A percentile compares a stretch with the other conserved stretches of the same genome.
These are phyloP conservation scores for Trichonephila clavipes DNA, from an alignment of 1,140 invertebrate genomes.

Conservation along the genomic window DNA sequence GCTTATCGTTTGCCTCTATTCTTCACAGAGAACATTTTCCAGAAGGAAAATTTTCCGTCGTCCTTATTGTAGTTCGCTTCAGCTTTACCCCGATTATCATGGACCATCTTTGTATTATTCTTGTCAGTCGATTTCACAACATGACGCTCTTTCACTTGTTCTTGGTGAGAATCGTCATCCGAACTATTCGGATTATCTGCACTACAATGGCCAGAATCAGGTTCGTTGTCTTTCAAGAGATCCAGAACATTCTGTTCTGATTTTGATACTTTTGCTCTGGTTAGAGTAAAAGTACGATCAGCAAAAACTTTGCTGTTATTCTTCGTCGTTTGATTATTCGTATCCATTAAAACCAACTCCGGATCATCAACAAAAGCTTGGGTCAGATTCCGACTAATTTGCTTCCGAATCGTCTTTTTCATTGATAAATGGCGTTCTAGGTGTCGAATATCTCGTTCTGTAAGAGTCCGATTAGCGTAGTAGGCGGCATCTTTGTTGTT, in stretches of 20 bases:
- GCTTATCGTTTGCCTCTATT: constrained; percentile 65
- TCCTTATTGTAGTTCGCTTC: constrained; percentile 12
- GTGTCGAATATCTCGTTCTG: constrained; percentile 88
- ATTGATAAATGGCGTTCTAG: constrained; percentile 90
- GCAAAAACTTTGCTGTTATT: constrained; percentile 78
- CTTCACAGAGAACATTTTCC: constrained; percentile 73
- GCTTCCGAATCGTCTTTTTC: constrained; percentile 92
- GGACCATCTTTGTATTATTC: neutral
- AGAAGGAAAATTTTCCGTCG: constrained; percentile 68
- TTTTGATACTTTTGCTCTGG: constrained; percentile 80
- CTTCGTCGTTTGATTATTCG: constrained; percentile 81
- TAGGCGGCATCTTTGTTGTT: constrained; percentile 61
- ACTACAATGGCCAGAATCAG: constrained; percentile 75
- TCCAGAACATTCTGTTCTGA: constrained; percentile 87
- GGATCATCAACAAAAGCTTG: constrained; percentile 89
- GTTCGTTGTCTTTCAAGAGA: constrained; percentile 83
- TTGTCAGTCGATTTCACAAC: constrained; percentile 1
- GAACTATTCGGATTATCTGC: constrained; percentile 69
- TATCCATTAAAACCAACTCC: constrained; percentile 85
- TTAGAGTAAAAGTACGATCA: constrained; percentile 47
- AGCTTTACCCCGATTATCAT: neutral
- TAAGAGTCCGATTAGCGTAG: constrained; percentile 84
- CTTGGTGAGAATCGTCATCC: constrained; percentile 50
- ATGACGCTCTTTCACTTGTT: constrained; percentile 30
- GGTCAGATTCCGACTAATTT: constrained; percentile 89